Conservation (phyloP, 1,140 invertebrate species). For the Zophobas morio region DNA sequence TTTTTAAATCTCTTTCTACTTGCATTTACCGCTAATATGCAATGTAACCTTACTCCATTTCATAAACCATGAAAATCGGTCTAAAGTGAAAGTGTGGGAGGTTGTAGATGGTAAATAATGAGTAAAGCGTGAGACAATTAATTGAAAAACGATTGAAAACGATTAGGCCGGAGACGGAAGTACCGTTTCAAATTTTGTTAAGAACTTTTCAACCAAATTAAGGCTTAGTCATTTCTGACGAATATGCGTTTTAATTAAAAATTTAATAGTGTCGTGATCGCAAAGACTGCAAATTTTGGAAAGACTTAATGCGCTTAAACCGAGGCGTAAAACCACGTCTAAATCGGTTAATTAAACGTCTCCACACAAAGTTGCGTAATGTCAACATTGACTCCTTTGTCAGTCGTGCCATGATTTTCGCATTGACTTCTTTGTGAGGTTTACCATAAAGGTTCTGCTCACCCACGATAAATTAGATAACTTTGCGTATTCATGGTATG, state of each 20-base stretch:
- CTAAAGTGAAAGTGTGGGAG: conserved; percentile 37
- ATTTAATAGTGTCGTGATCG: too few relatives aligned
- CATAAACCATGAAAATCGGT: conserved; percentile 25
- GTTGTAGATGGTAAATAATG: not conserved
- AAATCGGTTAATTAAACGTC: conserved; percentile 44
- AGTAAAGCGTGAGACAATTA: conserved; percentile 26
- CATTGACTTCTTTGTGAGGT: conserved; percentile 49
- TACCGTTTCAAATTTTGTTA: conserved; percentile 2
- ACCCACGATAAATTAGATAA: conserved; percentile 24
- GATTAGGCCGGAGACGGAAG: conserved; percentile 13
- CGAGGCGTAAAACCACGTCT: conserved; percentile 23
- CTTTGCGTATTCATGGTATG: conserved; percentile 26
- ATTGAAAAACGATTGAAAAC: conserved; percentile 16
- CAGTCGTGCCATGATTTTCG: conserved; percentile 40
- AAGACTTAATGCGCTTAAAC: too few relatives aligned
- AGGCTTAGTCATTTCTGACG: conserved; percentile 6
- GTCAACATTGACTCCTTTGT: conserved; percentile 47
- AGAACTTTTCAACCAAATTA: not conserved
- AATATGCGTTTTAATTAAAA: not conserved
- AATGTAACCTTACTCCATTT: conserved; percentile 1
- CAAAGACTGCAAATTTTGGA: too few relatives aligned
- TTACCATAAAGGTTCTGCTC: conserved; percentile 45
- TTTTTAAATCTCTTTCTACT: not conserved
- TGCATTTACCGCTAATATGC: conserved; percentile 5
- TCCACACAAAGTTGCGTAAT: conserved; percentile 20